Base-by-base conservation (phyloP, 2,888 invertebrate species). In the Helicoverpa assulta region DNA sequence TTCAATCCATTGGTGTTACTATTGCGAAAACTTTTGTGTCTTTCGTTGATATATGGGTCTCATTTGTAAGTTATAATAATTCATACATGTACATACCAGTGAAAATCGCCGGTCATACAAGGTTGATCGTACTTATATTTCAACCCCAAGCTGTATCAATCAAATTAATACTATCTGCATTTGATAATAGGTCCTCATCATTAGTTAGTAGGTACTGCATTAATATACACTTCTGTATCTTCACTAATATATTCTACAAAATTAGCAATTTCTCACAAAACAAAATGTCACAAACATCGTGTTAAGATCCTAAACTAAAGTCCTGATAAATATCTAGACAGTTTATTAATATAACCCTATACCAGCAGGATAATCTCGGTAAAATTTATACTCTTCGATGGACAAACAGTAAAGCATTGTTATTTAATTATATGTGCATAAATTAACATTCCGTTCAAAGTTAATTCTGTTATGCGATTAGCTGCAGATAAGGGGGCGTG, bases 351-450 rank as follows among this genome's bases (percentile, higher is more conserved):
- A 18, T 53, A 59, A 53, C 21, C 54, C 26, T 54, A 26, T 18
- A 16, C 3, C 18, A 14, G 14, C 26, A 19, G 26, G 65, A 63
- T 71, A 69, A 71, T 61, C 58, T 64, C 7, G 18, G 53, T n/a
- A 37, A 54, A 70, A 14, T 59, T 64, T 64, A 55, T 57, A 52
- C 50, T 60, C 53, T 52, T 56, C 57, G 55, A 78, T 73, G 73
- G 53, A 73, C 70, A 79, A 80, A 71, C 69, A 70, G 74, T 70
- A 78, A 65, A 75, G 72, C 71, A 68, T 80, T 83, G 70, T 80
- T 80, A 73, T 83, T 75, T 82, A 78, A 86, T 85, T 74, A 81
- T 68, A 73, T 81, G 78, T 83, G 78, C 84, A 76, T 81, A 82
- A 72, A 75, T 84, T 82, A 79, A 78, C 73, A 69, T 76, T 81